Conservation (phyloP, 2,888 invertebrate genomes). For the Nemapogon koenigi region DNA sequence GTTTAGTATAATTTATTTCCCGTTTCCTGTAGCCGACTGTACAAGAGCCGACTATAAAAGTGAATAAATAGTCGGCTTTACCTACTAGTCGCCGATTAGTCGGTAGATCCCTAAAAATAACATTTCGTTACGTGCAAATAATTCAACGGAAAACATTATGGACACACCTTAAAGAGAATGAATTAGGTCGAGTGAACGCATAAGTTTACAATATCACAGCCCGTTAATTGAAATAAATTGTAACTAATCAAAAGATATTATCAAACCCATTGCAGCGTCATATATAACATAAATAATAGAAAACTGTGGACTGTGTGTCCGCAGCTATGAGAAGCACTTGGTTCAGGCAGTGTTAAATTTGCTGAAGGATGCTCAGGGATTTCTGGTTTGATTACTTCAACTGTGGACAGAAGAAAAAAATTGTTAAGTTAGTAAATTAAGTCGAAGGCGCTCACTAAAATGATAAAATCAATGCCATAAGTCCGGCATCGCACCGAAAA, state of each 20-base stretch:
- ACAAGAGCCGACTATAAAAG: not conserved
- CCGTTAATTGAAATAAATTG: constrained; percentile 24
- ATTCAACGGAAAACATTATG: not conserved
- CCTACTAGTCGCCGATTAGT: not conserved
- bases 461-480: too few relatives aligned
- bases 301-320: constrained; percentile 16
- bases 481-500: too few relatives aligned
- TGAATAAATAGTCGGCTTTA: not conserved
- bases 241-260: constrained; percentile 19
- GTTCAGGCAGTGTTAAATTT: constrained; percentile 35
- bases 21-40: not conserved
- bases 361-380: constrained; percentile 34
- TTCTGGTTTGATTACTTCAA: constrained; percentile 45
- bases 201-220: constrained; percentile 48
- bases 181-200: constrained; percentile 22
- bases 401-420: constrained; percentile 28
- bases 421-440: not conserved
- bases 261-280: constrained; percentile 34
- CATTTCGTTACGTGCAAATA: not conserved
- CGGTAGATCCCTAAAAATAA: not conserved
- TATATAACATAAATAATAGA: constrained; percentile 23
- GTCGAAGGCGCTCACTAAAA: too few relatives aligned
- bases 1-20: not conserved
- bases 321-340: constrained; percentile 30
- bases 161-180: constrained; percentile 6